phyloP scores from a whole-genome alignment of 1,140 invertebrate genomes.

The Adelges cooleyi region DNA sequence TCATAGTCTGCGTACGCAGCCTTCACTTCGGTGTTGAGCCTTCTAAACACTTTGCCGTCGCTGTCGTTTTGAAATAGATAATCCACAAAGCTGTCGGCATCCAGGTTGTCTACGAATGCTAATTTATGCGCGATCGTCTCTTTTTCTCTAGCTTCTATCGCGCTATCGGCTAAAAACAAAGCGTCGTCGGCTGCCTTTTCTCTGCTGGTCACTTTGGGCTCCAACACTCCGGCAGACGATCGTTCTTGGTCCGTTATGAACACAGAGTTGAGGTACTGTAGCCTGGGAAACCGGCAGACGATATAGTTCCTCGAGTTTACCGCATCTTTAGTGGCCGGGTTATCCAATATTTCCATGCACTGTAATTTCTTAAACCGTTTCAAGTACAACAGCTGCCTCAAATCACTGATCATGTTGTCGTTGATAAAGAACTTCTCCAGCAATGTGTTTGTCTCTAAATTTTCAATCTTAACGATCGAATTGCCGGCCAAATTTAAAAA shows the following conservation, averaged over 20 bases:
- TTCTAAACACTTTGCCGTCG: neutral
- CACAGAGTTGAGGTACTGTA: neutral
- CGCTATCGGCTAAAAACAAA: neutral
- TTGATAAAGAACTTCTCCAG: neutral
- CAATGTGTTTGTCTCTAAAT: neutral
- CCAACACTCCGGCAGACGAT: neutral
- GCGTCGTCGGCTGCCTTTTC: neutral
- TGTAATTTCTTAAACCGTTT: neutral
- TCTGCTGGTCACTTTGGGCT: neutral
- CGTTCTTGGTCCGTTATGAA: neutral
- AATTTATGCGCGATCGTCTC: neutral
- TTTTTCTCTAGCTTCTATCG: no score
- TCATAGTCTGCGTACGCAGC: neutral
- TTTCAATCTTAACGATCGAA: neutral
- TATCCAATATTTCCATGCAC: neutral
- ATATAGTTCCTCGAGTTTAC: neutral
- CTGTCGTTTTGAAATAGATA: neutral
- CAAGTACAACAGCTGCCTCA: neutral
- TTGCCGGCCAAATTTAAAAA: neutral
- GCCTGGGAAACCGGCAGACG: neutral
- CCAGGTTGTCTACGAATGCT: neutral
- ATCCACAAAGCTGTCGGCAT: neutral
- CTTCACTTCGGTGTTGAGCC: neutral
- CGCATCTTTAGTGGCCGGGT: neutral
- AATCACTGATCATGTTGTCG: neutral